phyloP scores from a whole-genome alignment of 2,113 vertebrate species.

The Lasiurus cinereus region DNA sequence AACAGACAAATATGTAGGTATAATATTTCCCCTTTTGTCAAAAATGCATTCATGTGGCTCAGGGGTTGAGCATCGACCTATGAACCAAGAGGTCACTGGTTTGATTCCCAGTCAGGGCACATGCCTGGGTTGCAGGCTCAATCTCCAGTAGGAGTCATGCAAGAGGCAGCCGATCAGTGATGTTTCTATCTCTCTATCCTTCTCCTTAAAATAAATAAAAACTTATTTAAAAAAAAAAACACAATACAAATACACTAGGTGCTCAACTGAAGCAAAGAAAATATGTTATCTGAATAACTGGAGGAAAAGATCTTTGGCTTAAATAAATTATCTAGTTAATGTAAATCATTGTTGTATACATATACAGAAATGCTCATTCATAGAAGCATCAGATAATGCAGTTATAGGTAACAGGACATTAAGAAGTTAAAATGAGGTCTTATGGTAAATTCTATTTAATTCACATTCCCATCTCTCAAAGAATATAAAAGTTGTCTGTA shows the following conservation, averaged over 20 bases:
- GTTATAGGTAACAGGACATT: background rate
- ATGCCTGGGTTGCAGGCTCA: no score
- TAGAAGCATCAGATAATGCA: background rate
- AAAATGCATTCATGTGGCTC: background rate
- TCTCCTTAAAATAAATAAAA: no score
- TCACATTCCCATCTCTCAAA: background rate
- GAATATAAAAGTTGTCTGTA: background rate
- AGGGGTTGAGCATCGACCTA: no score
- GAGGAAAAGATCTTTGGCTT: background rate
- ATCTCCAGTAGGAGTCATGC: no score
- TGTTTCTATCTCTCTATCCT: no score
- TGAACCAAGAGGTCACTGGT: no score
- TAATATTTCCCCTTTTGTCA: background rate
- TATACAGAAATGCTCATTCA: background rate
- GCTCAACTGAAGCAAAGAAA: conserved; percentile 15
- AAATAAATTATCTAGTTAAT: background rate
- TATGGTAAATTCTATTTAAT: conserved; percentile 11
- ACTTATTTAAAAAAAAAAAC: no score
- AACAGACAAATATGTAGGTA: background rate
- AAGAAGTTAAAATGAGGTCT: background rate
- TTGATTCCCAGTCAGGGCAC: no score
- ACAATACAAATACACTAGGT: background rate
- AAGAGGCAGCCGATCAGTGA: no score
- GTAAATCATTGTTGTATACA: background rate
- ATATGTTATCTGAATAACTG: background rate